Percentiles rank a stretch among this genome's conserved stretches.
These are phyloP conservation scores for Parambassis ranga DNA, from an alignment of 2,797 vertebrate species.

Conservation along the genomic window DNA sequence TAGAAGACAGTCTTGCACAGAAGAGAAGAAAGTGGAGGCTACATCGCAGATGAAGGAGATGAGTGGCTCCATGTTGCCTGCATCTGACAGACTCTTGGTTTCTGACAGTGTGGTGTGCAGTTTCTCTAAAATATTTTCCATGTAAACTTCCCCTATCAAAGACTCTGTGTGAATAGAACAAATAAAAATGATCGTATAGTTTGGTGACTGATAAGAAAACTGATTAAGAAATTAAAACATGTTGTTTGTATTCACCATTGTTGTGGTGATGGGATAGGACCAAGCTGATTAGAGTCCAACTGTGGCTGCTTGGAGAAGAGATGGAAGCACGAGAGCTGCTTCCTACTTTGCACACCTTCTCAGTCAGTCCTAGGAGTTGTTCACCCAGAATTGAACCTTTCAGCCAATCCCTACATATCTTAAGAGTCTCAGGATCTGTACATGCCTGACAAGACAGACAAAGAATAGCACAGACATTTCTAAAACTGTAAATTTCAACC, in stretches of 20 bases:
- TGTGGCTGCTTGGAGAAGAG: slow-evolving; percentile 76
- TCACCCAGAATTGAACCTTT: slow-evolving; percentile 90
- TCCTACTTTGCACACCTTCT: slow-evolving; percentile 83
- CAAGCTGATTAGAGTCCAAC: slow-evolving; percentile 90
- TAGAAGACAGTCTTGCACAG: slow-evolving; percentile 86
- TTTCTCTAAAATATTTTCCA: slow-evolving; percentile 91
- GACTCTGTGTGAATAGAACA: slow-evolving; percentile 76
- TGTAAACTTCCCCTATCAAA: slow-evolving; percentile 87
- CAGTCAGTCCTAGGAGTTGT: slow-evolving; percentile 84
- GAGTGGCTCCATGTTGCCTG: slow-evolving; percentile 86
- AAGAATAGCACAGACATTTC: slow-evolving; percentile 1
- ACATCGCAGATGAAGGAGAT: slow-evolving; percentile 94
- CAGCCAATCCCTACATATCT: slow-evolving; percentile 86
- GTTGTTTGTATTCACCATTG: slow-evolving; percentile 78
- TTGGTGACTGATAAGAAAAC: neutral
- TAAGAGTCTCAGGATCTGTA: slow-evolving; percentile 78
- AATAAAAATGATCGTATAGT: neutral
- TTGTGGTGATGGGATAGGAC: slow-evolving; percentile 89
- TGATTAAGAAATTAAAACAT: neutral
- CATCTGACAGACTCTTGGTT: slow-evolving; percentile 88
- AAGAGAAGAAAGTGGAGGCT: slow-evolving; percentile 91
- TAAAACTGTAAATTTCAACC: neutral
- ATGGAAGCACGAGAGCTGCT: slow-evolving; percentile 52
- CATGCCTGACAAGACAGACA: slow-evolving; percentile 80
- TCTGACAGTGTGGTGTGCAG: slow-evolving; percentile 90